A percentile compares a stretch with the other conserved stretches of the same genome.
Conservation (phyloP, 2,113 vertebrate species). For the Octodon degus region DNA sequence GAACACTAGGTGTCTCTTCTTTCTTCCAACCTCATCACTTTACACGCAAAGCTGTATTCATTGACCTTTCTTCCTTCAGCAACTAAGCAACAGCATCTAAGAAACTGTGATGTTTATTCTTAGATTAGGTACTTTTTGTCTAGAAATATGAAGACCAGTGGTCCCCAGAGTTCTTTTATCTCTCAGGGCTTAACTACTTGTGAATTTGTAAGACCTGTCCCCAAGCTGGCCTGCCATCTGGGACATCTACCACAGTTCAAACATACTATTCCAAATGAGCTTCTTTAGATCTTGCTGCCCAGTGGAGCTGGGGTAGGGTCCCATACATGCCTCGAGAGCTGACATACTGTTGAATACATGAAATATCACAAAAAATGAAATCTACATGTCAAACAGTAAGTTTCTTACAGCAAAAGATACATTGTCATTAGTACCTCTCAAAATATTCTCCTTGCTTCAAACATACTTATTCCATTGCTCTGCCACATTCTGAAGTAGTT, state of each 20-base stretch:
- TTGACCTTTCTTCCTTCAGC: neutral
- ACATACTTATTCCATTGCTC: neutral
- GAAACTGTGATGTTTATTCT: neutral
- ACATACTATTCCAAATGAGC: neutral
- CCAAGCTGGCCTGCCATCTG: neutral
- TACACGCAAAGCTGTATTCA: neutral
- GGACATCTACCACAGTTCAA: neutral
- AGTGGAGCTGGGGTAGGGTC: neutral
- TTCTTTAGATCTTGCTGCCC: neutral
- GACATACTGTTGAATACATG: neutral
- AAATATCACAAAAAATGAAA: neutral
- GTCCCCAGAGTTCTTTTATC: conserved; percentile 18
- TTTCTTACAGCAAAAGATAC: neutral
- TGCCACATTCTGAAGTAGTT: neutral
- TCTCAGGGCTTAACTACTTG: neutral
- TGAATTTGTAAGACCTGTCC: neutral
- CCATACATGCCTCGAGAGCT: neutral
- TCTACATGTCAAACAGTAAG: neutral
- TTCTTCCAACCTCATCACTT: neutral
- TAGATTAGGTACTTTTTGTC: neutral
- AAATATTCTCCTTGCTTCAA: neutral
- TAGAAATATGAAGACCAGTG: neutral
- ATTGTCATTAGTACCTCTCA: neutral
- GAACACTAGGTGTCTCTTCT: neutral
- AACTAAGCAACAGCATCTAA: neutral